Evolutionary conservation across 2,113 vertebrate species (phyloP).

Genomic region (Seriola aureovittata): DNA sequence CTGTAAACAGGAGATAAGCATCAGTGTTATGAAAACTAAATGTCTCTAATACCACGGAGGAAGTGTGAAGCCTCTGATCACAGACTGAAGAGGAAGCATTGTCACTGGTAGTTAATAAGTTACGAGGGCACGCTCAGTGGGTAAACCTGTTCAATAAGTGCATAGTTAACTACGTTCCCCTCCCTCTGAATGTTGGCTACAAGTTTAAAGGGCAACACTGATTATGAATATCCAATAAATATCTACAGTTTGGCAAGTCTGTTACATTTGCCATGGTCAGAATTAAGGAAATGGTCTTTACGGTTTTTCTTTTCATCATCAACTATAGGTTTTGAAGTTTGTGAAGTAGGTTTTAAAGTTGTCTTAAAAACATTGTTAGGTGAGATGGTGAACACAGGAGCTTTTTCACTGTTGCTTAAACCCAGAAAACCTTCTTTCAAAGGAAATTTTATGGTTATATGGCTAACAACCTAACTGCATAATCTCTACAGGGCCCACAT

Average conservation of each 20-base stretch:
- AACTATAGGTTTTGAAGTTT: neutral
- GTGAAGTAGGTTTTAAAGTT: neutral
- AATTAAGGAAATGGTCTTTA: neutral
- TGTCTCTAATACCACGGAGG: slow-evolving; percentile 8
- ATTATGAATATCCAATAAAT: neutral
- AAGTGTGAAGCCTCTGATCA: neutral
- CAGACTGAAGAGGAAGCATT: neutral
- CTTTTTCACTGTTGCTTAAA: neutral
- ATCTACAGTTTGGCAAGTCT: neutral
- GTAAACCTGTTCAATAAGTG: slow-evolving; percentile 41
- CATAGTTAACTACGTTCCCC: slow-evolving; percentile 8
- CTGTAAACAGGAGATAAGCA: slow-evolving; percentile 34
- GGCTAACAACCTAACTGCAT: neutral
- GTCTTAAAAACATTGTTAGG: neutral
- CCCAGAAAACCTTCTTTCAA: neutral
- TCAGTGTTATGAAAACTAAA: slow-evolving; percentile 15
- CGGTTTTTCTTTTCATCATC: neutral
- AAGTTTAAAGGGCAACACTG: slow-evolving; percentile 43
- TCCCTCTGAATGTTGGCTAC: slow-evolving; percentile 16
- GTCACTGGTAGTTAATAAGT: slow-evolving; percentile 40
- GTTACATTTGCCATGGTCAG: neutral
- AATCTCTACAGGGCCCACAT: neutral
- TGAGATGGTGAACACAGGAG: neutral
- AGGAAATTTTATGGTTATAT: slow-evolving; percentile 16
- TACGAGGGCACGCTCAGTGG: slow-evolving; percentile 15